Evolutionary conservation across 1,140 invertebrate species (phyloP), one percentile per base, ranked within the genome.

Genomic region (Ceratosolen fusciceps): DNA sequence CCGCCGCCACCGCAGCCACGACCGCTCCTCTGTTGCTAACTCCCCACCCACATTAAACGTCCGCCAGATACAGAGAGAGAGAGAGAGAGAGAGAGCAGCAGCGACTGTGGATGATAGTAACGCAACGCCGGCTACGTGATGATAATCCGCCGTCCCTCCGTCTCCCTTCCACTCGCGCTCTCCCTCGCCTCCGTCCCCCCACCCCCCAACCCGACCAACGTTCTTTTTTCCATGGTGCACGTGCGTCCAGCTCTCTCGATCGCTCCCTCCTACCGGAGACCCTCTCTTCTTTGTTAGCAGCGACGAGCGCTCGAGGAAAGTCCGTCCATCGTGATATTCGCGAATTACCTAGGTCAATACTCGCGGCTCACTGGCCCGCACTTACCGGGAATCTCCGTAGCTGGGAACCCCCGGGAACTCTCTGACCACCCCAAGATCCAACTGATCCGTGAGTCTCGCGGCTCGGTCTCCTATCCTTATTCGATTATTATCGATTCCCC

Each of bases 81-180:
- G 43, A 70, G 39, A 24, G 31, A 14, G 39, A 29, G 12, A 29
- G 71, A 39, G 7, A 60, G 58, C 19, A 67, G 74, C 31, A 24
- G 21, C 37, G 60, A 54, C 73, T 62, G 26, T 24, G 19, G 34
- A 7, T 37, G 72, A 31, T 37, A 43, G 56, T 62, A 74, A 62
- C 26, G 58, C 56, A 74, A 49, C 73, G 39, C 19, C 34, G 47
- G 26, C 74, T 68, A 16, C n/a, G 14, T 43, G 62, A n/a, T n/a
- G n/a, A 76, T 67, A 65, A 67, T 68, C 62, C 47, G 5, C 12
- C 74, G n/a, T n/a, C n/a, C n/a, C n/a, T n/a, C n/a, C n/a, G n/a
- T 68, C 31, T 39, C 31, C 52, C 71, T 49, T 1, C 67, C 19
- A 34, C 47, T 26, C 47, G 5, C 31, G 0, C 70, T 54, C 29